These are phyloP conservation scores for Tipula helvola DNA, from an alignment of 2,888 invertebrate species.

Conservation along the genomic window DNA sequence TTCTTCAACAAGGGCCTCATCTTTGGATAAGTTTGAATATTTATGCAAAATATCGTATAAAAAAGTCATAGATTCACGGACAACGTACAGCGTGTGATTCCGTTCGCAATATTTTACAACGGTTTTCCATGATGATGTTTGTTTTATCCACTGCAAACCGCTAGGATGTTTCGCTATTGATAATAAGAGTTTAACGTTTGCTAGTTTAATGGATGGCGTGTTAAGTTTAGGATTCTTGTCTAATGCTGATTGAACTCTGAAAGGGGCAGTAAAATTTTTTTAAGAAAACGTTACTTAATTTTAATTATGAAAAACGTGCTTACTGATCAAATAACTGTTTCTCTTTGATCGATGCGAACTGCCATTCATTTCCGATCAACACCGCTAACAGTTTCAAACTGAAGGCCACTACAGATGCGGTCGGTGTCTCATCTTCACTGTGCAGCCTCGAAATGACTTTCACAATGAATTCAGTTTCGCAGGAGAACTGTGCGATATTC, in stretches of 20 bases:
- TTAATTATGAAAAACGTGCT: not conserved
- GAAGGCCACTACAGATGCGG: slow-evolving; percentile 44
- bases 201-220: slow-evolving; percentile 51
- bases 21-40: slow-evolving; percentile 34
- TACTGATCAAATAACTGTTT: slow-evolving; percentile 29
- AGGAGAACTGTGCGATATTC: not conserved
- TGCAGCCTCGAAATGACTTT: slow-evolving; percentile 33
- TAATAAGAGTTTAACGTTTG: slow-evolving; percentile 49
- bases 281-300: not conserved
- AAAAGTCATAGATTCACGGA: slow-evolving; percentile 52
- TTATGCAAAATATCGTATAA: slow-evolving; percentile 46
- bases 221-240: slow-evolving; percentile 24
- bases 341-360: slow-evolving; percentile 43
- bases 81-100: slow-evolving; percentile 58
- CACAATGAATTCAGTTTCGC: slow-evolving; percentile 33
- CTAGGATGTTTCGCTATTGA: slow-evolving; percentile 47
- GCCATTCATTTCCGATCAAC: slow-evolving; percentile 43
- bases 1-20: slow-evolving; percentile 41
- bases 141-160: slow-evolving; percentile 53
- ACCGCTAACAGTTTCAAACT: slow-evolving; percentile 49
- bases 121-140: slow-evolving; percentile 49
- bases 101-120: slow-evolving; percentile 48
- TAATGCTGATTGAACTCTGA: slow-evolving; percentile 23
- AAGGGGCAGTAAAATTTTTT: not conserved
- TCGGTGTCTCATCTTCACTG: slow-evolving; percentile 27